These are phyloP conservation scores for Malurus leucopterus DNA, from an alignment of 2,797 vertebrate species.

Conservation along the genomic window DNA sequence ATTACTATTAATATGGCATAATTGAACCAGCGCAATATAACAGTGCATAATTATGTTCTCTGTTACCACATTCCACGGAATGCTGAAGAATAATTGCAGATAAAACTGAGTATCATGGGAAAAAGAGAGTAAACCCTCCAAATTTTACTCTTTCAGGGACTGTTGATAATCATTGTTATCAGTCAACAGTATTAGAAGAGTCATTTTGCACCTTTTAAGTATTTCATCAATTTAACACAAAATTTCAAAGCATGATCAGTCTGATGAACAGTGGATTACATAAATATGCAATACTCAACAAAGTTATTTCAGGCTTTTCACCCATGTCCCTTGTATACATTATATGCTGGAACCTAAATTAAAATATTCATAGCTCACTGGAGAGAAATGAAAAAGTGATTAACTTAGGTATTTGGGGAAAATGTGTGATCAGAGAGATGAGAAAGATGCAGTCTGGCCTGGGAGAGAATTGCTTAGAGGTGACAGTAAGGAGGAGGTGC, in stretches of 20 bases:
- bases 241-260: constrained; percentile 6
- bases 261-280: constrained; percentile 6
- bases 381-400: constrained; percentile 27
- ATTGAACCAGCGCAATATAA: neutral
- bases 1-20: neutral
- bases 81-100: neutral
- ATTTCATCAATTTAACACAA: neutral
- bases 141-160: neutral
- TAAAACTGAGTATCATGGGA: neutral
- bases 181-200: neutral
- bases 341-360: neutral
- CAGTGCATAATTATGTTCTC: neutral
- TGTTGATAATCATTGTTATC: neutral
- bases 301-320: constrained; percentile 18
- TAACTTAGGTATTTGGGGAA: neutral
- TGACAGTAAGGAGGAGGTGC: constrained; percentile 13
- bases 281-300: constrained; percentile 23
- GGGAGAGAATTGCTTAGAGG: neutral
- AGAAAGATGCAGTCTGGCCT: neutral
- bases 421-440: neutral
- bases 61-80: neutral
- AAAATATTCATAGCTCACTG: constrained; percentile 29
- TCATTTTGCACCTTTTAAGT: neutral
- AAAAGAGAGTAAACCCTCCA: neutral
- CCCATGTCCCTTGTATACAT: neutral